phyloP scores from a whole-genome alignment of 2,888 invertebrate species.

The Philopedon plagiatum region DNA sequence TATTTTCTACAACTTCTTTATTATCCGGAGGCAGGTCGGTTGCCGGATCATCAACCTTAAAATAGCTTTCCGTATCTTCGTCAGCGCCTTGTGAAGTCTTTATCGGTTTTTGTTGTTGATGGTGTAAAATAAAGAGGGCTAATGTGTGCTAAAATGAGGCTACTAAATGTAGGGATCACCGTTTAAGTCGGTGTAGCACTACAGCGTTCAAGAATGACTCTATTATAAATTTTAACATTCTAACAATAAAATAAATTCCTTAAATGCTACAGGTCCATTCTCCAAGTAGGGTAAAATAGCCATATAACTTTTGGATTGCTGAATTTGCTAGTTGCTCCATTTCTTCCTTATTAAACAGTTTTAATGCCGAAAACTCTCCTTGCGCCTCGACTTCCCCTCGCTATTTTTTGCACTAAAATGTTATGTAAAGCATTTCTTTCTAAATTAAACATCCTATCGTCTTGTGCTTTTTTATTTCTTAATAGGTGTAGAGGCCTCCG shows the following conservation, averaged over 20 bases:
- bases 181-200: background rate
- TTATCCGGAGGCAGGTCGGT: too few relatives aligned
- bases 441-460: background rate
- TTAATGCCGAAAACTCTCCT: background rate
- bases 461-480: conserved; percentile 2
- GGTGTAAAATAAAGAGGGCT: background rate
- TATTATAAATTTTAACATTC: background rate
- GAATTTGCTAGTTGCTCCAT: background rate
- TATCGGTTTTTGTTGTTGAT: background rate
- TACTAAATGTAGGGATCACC: background rate
- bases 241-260: background rate
- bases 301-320: background rate
- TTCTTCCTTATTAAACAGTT: too few relatives aligned
- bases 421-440: conserved; percentile 6
- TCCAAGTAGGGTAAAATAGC: background rate
- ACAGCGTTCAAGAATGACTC: background rate
- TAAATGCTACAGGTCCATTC: background rate
- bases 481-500: conserved; percentile 2
- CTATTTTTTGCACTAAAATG: background rate
- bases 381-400: background rate
- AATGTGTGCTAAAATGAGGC: background rate
- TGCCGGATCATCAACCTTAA: too few relatives aligned
- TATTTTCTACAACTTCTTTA: too few relatives aligned
- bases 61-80: too few relatives aligned
- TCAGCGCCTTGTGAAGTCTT: too few relatives aligned